Conservation (phyloP, 2,113 vertebrate genomes). For the Antechinus flavipes region DNA sequence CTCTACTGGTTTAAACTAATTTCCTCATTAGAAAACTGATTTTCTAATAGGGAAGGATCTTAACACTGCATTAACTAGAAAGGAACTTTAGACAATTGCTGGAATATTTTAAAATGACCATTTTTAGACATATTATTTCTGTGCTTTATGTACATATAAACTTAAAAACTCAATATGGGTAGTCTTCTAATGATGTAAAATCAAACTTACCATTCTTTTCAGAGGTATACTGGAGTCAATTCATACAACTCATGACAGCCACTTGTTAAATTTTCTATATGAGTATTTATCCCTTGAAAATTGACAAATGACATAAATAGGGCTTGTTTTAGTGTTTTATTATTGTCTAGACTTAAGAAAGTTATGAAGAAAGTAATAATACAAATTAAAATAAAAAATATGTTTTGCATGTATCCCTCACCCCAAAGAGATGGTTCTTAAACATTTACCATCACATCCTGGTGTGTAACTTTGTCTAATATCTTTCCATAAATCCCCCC, state of each 20-base stretch:
- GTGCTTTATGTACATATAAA: neutral
- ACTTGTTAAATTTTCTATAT: neutral
- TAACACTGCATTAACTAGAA: neutral
- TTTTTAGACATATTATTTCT: constrained; percentile 42
- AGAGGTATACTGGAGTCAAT: neutral
- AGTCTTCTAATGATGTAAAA: neutral
- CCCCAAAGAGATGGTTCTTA: neutral
- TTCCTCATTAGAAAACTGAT: neutral
- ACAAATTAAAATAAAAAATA: neutral
- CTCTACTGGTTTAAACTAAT: neutral
- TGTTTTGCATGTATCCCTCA: neutral
- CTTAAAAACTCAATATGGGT: neutral
- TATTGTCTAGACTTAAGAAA: neutral
- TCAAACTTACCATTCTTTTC: neutral
- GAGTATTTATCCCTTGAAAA: neutral
- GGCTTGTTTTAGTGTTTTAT: neutral
- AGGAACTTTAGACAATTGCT: constrained; percentile 48
- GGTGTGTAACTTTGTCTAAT: neutral
- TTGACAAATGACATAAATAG: neutral
- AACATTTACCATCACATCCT: neutral
- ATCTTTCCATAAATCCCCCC: neutral
- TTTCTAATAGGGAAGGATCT: neutral
- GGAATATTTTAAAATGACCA: constrained; percentile 46
- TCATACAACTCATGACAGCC: neutral
- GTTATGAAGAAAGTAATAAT: neutral